Evolutionary conservation across 2,888 invertebrate genomes (phyloP).

Genomic region (Thera obeliscata): DNA sequence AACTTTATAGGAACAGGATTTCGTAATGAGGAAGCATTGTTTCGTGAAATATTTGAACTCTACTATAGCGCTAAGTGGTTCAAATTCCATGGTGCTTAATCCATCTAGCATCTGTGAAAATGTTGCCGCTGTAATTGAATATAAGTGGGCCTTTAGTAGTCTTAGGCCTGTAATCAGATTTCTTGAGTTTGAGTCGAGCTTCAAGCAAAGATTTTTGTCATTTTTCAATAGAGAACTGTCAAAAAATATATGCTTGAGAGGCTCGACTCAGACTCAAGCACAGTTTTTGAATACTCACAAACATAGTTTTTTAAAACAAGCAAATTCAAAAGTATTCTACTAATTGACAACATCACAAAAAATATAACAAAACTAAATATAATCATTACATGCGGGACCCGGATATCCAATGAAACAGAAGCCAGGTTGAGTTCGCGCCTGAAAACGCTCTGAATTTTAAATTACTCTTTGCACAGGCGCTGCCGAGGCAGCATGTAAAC

Average conservation of each 20-base stretch:
- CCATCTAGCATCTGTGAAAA: too few relatives aligned
- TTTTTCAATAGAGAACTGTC: too few relatives aligned
- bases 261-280: too few relatives aligned
- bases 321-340: not conserved
- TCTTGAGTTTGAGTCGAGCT: too few relatives aligned
- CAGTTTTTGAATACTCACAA: too few relatives aligned
- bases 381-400: slow-evolving; percentile 17
- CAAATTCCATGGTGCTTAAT: not conserved
- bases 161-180: too few relatives aligned
- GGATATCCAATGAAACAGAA: slow-evolving; percentile 66
- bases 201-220: too few relatives aligned
- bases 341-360: not conserved
- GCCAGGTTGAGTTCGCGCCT: slow-evolving; percentile 53
- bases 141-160: too few relatives aligned
- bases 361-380: slow-evolving; percentile 24
- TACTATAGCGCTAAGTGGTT: not conserved
- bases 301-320: not conserved
- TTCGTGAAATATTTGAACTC: slow-evolving; percentile 28
- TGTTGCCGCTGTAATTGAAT: too few relatives aligned
- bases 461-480: slow-evolving; percentile 74
- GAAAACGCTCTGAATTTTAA: slow-evolving; percentile 76
- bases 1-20: slow-evolving; percentile 33
- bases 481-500: slow-evolving; percentile 71
- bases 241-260: too few relatives aligned
- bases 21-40: slow-evolving; percentile 38